A percentile compares a stretch with the other conserved stretches of the same genome.
phyloP scores from a whole-genome alignment of 37 sponge, comb jelly and placozoan species.

The Petrosia ficiformis region DNA sequence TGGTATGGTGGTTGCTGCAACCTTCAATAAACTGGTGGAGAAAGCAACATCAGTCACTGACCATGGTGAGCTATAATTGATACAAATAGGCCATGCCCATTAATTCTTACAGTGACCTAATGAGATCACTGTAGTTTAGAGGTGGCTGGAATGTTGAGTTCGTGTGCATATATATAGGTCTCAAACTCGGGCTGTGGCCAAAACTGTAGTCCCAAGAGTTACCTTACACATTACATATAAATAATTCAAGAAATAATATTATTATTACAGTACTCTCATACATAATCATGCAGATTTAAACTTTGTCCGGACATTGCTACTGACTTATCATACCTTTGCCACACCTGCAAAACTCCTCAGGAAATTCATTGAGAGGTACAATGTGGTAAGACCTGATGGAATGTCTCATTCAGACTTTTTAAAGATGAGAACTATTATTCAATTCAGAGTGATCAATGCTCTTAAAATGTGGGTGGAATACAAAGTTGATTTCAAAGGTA shows the following conservation, averaged over 20 bases:
- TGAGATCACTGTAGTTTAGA: too few relatives aligned
- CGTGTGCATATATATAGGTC: too few relatives aligned
- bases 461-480: constrained; percentile 87
- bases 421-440: constrained; percentile 79
- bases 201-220: too few relatives aligned
- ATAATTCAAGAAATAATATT: too few relatives aligned
- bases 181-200: too few relatives aligned
- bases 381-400: constrained; percentile 71
- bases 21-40: constrained; percentile 90
- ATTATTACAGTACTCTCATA: too few relatives aligned
- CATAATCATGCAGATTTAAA: constrained; percentile 89
- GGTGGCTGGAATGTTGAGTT: too few relatives aligned
- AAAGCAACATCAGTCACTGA: constrained; percentile 57
- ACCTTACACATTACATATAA: too few relatives aligned
- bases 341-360: constrained; percentile 79
- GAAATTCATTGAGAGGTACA: constrained; percentile 90
- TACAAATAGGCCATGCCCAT: too few relatives aligned
- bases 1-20: constrained; percentile 56
- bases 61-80: constrained; percentile 61
- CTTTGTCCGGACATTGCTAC: constrained; percentile 90
- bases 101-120: too few relatives aligned
- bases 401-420: constrained; percentile 69
- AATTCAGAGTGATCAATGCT: constrained; percentile 92
- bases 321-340: constrained; percentile 86
- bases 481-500: constrained; percentile 84